Evolutionary conservation across 37 sponge, comb jelly and placozoan genomes (phyloP), one percentile per base, ranked within the genome.

Genomic region (Cliona cf. orientalis): DNA sequence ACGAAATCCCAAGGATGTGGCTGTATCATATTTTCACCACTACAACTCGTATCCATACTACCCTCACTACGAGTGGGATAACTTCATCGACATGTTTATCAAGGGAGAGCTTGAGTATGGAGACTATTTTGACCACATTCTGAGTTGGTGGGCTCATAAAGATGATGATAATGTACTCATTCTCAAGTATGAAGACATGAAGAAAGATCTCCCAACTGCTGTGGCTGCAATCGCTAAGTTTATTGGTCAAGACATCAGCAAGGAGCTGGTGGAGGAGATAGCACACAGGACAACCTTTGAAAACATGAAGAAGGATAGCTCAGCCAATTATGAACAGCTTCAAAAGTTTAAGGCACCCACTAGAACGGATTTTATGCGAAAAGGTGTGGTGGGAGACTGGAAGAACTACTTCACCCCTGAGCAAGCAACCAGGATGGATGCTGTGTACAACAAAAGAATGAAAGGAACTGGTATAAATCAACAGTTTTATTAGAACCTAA

Each of bases 1-100:
- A 7, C 44, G 93, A 29, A 88, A 92, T 66, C 93, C 93, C 3
- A 87, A 88, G 43, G 93, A 92, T 66, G 85, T 82, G 5, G 44
- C 66, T 6, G 93, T 92, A 26, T 92, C 93, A 4, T 57, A 79
- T 19, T 87, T n/a, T n/a, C n/a, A n/a, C n/a, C n/a, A n/a, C n/a
- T n/a, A n/a, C n/a, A n/a, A n/a, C n/a, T n/a, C n/a, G n/a, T n/a
- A n/a, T n/a, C n/a, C n/a, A n/a, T n/a, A n/a, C n/a, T n/a, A n/a
- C n/a, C n/a, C n/a, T n/a, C n/a, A n/a, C n/a, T n/a, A n/a, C n/a
- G n/a, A n/a, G n/a, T n/a, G n/a, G n/a, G n/a, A n/a, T n/a, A n/a
- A n/a, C n/a, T n/a, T n/a, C n/a, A n/a, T n/a, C n/a, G n/a, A n/a
- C n/a, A n/a, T n/a, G n/a, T n/a, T n/a, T n/a, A n/a, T n/a, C n/a